Percentiles rank a stretch among this genome's conserved stretches.
These are phyloP conservation scores for Bombus haemorrhoidalis DNA, from an alignment of 1,140 invertebrate genomes.

Conservation along the genomic window DNA sequence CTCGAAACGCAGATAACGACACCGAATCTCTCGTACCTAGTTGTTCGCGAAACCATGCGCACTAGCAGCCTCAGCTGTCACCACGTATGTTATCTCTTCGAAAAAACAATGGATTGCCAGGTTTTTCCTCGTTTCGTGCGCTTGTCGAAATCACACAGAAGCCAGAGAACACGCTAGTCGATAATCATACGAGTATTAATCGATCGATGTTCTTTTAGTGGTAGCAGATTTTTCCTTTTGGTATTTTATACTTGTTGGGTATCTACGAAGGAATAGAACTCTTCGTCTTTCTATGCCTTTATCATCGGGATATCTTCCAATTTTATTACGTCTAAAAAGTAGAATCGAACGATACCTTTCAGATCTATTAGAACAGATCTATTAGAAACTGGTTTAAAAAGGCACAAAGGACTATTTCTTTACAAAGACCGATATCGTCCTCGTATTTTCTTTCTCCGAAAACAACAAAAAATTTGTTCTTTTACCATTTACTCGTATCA, in stretches of 20 bases:
- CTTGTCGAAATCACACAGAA: background rate
- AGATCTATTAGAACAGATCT: too few relatives aligned
- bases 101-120: background rate
- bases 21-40: background rate
- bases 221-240: background rate
- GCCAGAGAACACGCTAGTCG: background rate
- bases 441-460: too few relatives aligned
- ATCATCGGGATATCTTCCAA: too few relatives aligned
- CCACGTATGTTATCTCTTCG: background rate
- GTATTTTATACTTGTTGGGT: background rate
- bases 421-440: too few relatives aligned
- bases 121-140: background rate
- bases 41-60: background rate
- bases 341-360: too few relatives aligned
- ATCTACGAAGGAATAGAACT: background rate
- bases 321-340: too few relatives aligned
- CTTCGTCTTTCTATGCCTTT: too few relatives aligned
- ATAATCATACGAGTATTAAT: background rate
- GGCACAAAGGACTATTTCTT: too few relatives aligned
- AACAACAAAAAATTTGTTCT: too few relatives aligned
- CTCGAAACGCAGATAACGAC: conserved; percentile 1
- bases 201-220: background rate
- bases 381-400: too few relatives aligned
- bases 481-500: too few relatives aligned
- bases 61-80: background rate